A percentile compares a stretch with the other conserved stretches of the same genome.
Evolutionary conservation across 2,888 invertebrate genomes (phyloP).

Genomic region (Nebria brevicollis): DNA sequence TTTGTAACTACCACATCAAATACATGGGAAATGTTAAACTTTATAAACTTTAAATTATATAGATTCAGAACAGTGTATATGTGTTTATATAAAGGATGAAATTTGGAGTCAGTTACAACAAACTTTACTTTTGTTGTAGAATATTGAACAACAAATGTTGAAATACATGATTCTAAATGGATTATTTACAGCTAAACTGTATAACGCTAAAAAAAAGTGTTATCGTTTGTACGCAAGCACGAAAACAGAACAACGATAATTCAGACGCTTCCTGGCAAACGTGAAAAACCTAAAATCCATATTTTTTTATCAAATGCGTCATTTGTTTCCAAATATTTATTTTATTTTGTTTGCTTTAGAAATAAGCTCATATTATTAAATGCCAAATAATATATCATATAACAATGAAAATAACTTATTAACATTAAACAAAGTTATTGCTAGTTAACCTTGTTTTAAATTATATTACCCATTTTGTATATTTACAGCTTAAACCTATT

Average conservation of each 20-base stretch:
- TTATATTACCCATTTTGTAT: too few relatives aligned
- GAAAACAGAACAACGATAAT: slow-evolving; percentile 39
- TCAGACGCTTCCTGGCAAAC: slow-evolving; percentile 13
- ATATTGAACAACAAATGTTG: slow-evolving; percentile 6
- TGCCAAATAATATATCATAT: background rate
- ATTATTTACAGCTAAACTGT: slow-evolving; percentile 41
- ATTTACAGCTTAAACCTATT: too few relatives aligned
- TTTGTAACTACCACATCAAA: too few relatives aligned
- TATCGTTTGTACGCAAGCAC: slow-evolving; percentile 40
- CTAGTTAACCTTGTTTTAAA: too few relatives aligned
- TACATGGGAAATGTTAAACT: too few relatives aligned
- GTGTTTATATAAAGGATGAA: too few relatives aligned
- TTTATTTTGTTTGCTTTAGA: background rate
- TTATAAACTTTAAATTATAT: too few relatives aligned
- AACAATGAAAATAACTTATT: background rate
- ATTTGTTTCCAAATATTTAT: background rate
- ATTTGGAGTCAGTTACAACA: background rate
- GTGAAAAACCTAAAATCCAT: background rate
- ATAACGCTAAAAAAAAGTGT: slow-evolving; percentile 33
- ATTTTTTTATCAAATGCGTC: background rate
- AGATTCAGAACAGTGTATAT: too few relatives aligned
- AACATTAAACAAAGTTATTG: too few relatives aligned
- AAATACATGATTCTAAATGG: slow-evolving; percentile 37
- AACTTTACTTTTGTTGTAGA: background rate
- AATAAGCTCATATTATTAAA: background rate